These are phyloP conservation scores for Bellardia bayeri DNA, from an alignment of 2,888 invertebrate genomes.

Conservation along the genomic window DNA sequence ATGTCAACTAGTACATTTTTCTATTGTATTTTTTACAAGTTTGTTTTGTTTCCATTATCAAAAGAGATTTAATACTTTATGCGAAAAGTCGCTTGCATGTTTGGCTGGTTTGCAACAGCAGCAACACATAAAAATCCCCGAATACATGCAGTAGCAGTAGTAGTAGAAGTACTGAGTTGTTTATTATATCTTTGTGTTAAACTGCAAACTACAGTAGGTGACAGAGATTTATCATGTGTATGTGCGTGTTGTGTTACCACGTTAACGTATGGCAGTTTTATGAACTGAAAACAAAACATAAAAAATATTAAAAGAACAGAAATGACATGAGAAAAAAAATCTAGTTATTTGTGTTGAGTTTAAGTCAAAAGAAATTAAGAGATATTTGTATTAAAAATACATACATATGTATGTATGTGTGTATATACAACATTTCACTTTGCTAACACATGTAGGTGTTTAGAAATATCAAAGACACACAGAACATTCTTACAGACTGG, in stretches of 20 bases:
- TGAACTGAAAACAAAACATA: conserved; percentile 27
- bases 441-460: background rate
- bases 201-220: conserved; percentile 14
- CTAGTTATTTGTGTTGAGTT: conserved; percentile 47
- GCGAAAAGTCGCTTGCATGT: background rate
- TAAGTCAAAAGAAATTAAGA: conserved; percentile 56
- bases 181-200: background rate
- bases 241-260: background rate
- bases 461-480: background rate
- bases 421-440: background rate
- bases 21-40: background rate
- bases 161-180: background rate
- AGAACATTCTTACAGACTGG: conserved; percentile 11
- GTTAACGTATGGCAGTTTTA: conserved; percentile 60
- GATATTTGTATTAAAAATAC: conserved; percentile 48
- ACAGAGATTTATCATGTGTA: conserved; percentile 47
- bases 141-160: background rate
- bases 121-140: background rate
- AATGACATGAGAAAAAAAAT: conserved; percentile 5
- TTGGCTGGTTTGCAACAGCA: background rate
- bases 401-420: conserved; percentile 2
- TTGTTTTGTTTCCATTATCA: background rate
- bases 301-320: conserved; percentile 37
- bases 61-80: conserved; percentile 22
- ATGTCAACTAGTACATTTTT: background rate